Evolutionary conservation across 2,113 vertebrate species (phyloP).

Genomic region (Loxodonta africana): DNA sequence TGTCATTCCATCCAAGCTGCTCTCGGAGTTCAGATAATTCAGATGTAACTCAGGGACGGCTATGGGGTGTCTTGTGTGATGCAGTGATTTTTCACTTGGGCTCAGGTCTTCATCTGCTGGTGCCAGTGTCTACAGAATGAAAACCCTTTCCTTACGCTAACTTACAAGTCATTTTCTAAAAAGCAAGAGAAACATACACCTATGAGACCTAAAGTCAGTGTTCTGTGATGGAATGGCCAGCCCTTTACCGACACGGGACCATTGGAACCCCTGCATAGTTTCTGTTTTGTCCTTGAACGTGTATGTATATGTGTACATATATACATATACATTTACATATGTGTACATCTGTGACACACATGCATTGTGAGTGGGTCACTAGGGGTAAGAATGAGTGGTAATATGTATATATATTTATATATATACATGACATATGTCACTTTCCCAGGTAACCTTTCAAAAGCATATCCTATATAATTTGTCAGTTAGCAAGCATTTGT

Average conservation of each 20-base stretch:
- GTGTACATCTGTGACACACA: no score
- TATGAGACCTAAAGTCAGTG: background rate
- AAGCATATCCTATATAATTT: background rate
- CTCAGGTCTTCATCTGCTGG: background rate
- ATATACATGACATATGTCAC: background rate
- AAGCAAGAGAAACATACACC: background rate
- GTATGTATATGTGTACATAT: no score
- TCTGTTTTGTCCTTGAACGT: background rate
- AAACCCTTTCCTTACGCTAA: background rate
- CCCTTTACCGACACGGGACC: background rate
- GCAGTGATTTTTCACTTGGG: slow-evolving; percentile 22
- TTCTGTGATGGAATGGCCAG: background rate
- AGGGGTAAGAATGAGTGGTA: no score
- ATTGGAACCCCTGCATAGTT: background rate
- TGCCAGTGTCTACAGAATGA: background rate
- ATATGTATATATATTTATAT: no score
- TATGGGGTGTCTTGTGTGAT: background rate
- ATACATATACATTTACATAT: no score
- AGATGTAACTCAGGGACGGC: slow-evolving; percentile 36
- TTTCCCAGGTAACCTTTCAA: background rate
- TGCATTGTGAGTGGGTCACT: no score
- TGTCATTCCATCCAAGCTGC: slow-evolving; percentile 72
- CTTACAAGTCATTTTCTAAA: background rate
- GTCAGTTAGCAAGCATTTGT: background rate
- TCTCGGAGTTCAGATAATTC: slow-evolving; percentile 54